Percentiles rank a stretch among this genome's conserved stretches.
phyloP scores from a whole-genome alignment of 2,113 vertebrate species.

The Rousettus leschenaultii region DNA sequence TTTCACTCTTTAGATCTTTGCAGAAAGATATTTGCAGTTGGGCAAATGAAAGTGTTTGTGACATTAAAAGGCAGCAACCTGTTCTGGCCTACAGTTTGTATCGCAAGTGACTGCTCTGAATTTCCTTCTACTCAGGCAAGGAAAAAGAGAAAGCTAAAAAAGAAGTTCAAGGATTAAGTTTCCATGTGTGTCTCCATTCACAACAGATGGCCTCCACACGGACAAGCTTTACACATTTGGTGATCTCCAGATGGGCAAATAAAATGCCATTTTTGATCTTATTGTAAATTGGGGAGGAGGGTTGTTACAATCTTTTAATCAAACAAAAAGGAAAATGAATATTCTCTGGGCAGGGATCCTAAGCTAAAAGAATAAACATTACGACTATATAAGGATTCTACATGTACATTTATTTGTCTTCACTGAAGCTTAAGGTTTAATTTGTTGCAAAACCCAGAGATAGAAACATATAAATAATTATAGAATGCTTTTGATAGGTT shows the following conservation, averaged over 20 bases:
- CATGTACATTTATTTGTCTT: constrained; percentile 6
- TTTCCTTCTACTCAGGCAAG: constrained; percentile 47
- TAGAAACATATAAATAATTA: neutral
- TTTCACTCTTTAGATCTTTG: constrained; percentile 36
- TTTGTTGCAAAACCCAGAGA: neutral
- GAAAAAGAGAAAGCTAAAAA: constrained; percentile 72
- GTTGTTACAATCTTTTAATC: constrained; percentile 49
- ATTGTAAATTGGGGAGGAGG: constrained; percentile 59
- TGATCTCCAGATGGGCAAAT: constrained; percentile 66
- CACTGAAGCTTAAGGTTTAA: constrained; percentile 5
- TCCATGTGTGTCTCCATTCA: constrained; percentile 65
- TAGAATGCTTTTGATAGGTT: neutral
- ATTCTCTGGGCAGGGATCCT: constrained; percentile 17
- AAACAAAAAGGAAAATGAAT: constrained; percentile 56
- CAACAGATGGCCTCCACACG: constrained; percentile 49
- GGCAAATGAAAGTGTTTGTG: neutral
- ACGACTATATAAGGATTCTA: neutral
- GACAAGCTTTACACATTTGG: constrained; percentile 30
- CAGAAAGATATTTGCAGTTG: neutral
- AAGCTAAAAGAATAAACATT: constrained; percentile 48
- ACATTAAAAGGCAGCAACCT: constrained; percentile 48
- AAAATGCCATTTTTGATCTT: constrained; percentile 57
- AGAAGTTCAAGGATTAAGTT: constrained; percentile 70
- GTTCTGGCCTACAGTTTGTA: constrained; percentile 43
- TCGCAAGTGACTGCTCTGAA: constrained; percentile 42